Evolutionary conservation across 2,888 invertebrate genomes (phyloP), one percentile per base, ranked within the genome.

Genomic region (Cephus runcator): DNA sequence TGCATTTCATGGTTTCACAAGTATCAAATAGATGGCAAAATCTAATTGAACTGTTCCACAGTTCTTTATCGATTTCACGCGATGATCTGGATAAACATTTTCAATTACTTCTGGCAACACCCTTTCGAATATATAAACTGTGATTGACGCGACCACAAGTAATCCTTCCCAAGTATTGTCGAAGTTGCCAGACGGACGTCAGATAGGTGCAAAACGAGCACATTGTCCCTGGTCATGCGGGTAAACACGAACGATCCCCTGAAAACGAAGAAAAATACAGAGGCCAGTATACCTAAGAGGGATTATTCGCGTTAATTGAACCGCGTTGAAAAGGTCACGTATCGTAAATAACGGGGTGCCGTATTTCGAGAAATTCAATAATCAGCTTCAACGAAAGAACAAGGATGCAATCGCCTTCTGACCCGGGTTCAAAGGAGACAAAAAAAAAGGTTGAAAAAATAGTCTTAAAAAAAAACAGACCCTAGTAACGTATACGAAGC

Each of bases 301-400:
- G 23, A 56, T 56, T 56, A 23, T 56, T 56, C 34, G 40, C 71
- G 73, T 75, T 76, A 80, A 79, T 81, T 76, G 76, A 79, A 79
- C 76, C 78, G 73, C 75, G 36, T 40, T 31, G 73, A 15, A 68
- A 36, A 77, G 80, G 75, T 80, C 75, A 75, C 71, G 80, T 75
- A 56, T 73, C 76, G 75, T 79, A 80, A 80, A 80, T 80, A 78
- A 80, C 69, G 31, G 15, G 80, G 71, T 33, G 76, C 73, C 40
- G 23, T 40, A 73, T 78, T 75, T 76, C 73, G 76, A 79, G 83
- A 84, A 85, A 85, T 85, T 85, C 83, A 85, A 85, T 85, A 85
- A 84, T 77, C 81, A 68, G 15, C 75, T 80, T 80, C 84, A 85
- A 84, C 84, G 80, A 11, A 76, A 82, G 23, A 9, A 56, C 15